phyloP scores from a whole-genome alignment of 2,888 invertebrate species.

The Lottia scabra region DNA sequence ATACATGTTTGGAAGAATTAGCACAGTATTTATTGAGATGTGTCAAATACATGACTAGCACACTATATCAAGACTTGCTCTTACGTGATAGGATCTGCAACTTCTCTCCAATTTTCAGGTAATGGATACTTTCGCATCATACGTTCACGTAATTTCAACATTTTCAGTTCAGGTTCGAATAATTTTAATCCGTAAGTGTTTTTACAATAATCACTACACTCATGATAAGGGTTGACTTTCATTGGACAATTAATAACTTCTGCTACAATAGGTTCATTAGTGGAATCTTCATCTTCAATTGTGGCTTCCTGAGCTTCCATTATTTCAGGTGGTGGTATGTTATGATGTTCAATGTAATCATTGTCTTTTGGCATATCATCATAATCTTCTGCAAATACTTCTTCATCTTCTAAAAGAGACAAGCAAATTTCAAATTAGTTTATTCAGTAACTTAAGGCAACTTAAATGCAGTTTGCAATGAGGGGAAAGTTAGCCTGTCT shows the following conservation, averaged over 20 bases:
- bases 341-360: conserved; percentile 21
- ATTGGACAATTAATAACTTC: conserved; percentile 85
- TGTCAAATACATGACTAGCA: not conserved
- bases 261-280: conserved; percentile 38
- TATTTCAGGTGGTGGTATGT: conserved; percentile 9
- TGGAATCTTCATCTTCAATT: not conserved
- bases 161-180: conserved; percentile 78
- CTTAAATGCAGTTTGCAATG: too few species aligned
- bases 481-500: too few species aligned
- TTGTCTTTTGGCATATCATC: conserved; percentile 73
- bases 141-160: conserved; percentile 80
- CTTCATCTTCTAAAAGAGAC: conserved; percentile 74
- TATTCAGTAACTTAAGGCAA: too few species aligned
- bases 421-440: too few species aligned
- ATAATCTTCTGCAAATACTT: conserved; percentile 94
- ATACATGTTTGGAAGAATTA: too few species aligned
- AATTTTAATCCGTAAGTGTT: conserved; percentile 69
- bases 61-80: conserved; percentile 20
- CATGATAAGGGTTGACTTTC: conserved; percentile 93
- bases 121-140: conserved; percentile 89
- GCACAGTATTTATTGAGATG: too few species aligned
- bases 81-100: conserved; percentile 85
- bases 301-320: conserved; percentile 18
- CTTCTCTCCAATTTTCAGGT: conserved; percentile 92
- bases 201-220: conserved; percentile 90